Evolutionary conservation across 2,797 vertebrate genomes (phyloP).

Genomic region (Gallirallus australis): DNA sequence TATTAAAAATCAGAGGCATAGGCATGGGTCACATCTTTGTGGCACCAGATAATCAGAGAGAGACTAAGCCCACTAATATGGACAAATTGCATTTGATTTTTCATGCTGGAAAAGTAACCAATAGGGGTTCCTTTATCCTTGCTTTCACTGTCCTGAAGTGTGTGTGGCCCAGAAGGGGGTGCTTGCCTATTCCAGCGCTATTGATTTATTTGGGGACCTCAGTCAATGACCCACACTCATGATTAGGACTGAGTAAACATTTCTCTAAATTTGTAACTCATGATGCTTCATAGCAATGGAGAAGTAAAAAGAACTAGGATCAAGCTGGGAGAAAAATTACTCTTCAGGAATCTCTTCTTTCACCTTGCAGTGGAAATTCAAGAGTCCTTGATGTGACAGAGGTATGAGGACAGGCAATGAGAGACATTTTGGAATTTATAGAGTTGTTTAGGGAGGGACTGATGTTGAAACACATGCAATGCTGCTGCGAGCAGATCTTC

Average conservation of each 20-base stretch:
- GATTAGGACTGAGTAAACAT: conserved; percentile 63
- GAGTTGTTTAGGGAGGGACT: rapidly evolving
- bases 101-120: conserved; percentile 63
- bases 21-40: conserved; percentile 69
- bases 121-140: conserved; percentile 49
- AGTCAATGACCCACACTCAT: conserved; percentile 30
- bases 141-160: conserved; percentile 30
- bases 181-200: conserved; percentile 63
- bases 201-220: conserved; percentile 66
- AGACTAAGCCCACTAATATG: conserved; percentile 71
- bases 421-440: not conserved
- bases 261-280: conserved; percentile 54
- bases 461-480: not conserved
- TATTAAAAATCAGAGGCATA: conserved; percentile 78
- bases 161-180: conserved; percentile 13
- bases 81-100: conserved; percentile 80
- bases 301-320: conserved; percentile 8
- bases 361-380: not conserved
- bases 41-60: conserved; percentile 74
- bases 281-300: conserved; percentile 44
- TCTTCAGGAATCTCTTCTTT: not conserved
- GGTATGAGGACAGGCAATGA: not conserved
- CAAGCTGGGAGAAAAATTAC: not conserved
- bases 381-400: not conserved
- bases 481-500: not conserved